Evolutionary conservation across 1,140 invertebrate genomes (phyloP).

Genomic region (Lepidurus packardi): DNA sequence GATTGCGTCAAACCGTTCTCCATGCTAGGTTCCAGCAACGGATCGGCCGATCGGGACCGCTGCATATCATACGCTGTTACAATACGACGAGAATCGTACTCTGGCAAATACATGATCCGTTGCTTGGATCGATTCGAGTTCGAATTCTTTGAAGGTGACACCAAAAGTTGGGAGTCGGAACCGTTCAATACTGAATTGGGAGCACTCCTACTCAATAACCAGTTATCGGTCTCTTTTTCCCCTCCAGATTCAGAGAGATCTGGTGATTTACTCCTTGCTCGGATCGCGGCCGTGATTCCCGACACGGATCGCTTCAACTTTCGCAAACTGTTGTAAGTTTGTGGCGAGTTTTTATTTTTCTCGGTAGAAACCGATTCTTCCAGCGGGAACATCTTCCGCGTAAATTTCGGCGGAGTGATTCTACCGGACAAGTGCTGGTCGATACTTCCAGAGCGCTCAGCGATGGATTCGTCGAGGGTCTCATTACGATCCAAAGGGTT

Average conservation of each 20-base stretch:
- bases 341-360: slow-evolving; percentile 12
- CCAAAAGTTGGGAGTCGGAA: background rate
- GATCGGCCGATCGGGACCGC: background rate
- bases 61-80: slow-evolving; percentile 6
- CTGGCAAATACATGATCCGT: slow-evolving; percentile 68
- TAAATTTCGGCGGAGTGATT: slow-evolving; percentile 52
- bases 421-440: slow-evolving; percentile 33
- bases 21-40: background rate
- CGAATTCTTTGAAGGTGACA: background rate
- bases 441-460: background rate
- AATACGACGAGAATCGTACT: slow-evolving; percentile 47
- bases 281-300: slow-evolving; percentile 46
- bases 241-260: slow-evolving; percentile 28
- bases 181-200: slow-evolving; percentile 65
- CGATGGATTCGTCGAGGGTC: slow-evolving; percentile 31
- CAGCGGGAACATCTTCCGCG: slow-evolving; percentile 44
- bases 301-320: slow-evolving; percentile 56
- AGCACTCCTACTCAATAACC: slow-evolving; percentile 65
- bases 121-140: slow-evolving; percentile 19
- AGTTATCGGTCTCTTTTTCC: slow-evolving; percentile 40
- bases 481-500: background rate
- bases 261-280: slow-evolving; percentile 26
- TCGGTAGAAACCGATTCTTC: background rate
- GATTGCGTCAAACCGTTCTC: background rate
- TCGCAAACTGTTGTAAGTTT: slow-evolving; percentile 39